Conservation (phyloP, 2,113 vertebrate genomes). For the Grallaria varia region DNA sequence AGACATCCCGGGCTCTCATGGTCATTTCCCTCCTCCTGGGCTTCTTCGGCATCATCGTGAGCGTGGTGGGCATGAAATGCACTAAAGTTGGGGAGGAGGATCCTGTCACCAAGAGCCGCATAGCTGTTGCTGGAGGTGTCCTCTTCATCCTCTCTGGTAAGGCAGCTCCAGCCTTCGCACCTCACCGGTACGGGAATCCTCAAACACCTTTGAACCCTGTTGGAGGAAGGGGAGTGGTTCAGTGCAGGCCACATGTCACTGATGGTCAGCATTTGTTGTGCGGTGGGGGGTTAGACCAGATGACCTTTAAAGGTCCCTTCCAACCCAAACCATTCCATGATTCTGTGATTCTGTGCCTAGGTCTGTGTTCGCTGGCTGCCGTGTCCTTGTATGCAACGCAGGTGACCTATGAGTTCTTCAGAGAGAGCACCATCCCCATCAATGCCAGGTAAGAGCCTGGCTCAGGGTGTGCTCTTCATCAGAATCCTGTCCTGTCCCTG, state of each 20-base stretch:
- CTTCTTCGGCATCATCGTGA: slow-evolving; percentile 89
- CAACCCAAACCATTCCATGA: not conserved
- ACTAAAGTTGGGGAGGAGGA: slow-evolving; percentile 95
- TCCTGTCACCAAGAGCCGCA: slow-evolving; percentile 86
- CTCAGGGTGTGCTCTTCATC: fast-evolving
- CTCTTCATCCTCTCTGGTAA: slow-evolving; percentile 92
- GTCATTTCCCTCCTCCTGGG: slow-evolving; percentile 92
- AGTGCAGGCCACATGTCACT: not conserved
- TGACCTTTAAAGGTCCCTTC: not conserved
- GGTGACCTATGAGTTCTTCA: slow-evolving; percentile 94
- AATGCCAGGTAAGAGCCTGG: slow-evolving; percentile 84
- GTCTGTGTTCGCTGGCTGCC: slow-evolving; percentile 88
- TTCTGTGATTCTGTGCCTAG: slow-evolving; percentile 56
- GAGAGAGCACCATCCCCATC: slow-evolving; percentile 83
- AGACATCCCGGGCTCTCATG: slow-evolving; percentile 94
- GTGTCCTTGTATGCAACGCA: slow-evolving; percentile 94
- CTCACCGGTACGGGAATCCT: not conserved
- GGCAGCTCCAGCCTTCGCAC: not conserved
- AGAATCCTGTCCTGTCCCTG: not conserved
- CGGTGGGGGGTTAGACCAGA: not conserved
- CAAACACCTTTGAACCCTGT: not conserved
- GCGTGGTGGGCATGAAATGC: slow-evolving; percentile 96
- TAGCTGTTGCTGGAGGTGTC: slow-evolving; percentile 86
- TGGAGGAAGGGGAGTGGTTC: not conserved
- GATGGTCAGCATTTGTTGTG: fast-evolving